Evolutionary conservation across 2,888 invertebrate species (phyloP), one percentile per base, ranked within the genome.

Genomic region (Nysson spinosus): DNA sequence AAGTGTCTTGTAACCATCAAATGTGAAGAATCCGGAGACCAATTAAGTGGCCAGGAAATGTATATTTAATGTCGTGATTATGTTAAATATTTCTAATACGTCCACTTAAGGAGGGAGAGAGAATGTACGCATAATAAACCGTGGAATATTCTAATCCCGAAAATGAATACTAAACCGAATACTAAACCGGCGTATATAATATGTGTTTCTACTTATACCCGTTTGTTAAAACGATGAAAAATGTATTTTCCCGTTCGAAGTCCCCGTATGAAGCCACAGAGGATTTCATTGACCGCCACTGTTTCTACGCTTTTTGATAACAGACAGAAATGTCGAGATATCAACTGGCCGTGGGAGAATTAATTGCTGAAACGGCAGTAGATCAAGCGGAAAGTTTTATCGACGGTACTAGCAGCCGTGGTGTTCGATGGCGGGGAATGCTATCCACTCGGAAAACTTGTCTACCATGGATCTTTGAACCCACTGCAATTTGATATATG

Each of bases 311-410:
- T 67, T 49, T 42, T 62, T 51, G 66, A 68, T 68, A 68, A 68
- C 66, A 32, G 66, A 46, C 52, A 42, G 52, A 54, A 43, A 24
- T 35, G 24, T 35, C 28, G 32, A 12, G 63, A 56, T 69, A 69
- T 69, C 69, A 51, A 37, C 40, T 50, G 46, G 35, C 30, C 54
- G 35, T 26, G 52, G 40, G 37, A 56, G 68, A 67, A 69, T 69
- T 69, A 69, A 69, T 67, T 67, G 69, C 63, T 52, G 57, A 63
- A 54, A 46, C 67, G 57, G 67, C 57, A 55, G 67, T 63, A 63
- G 67, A 69, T 69, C 63, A 62, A 57, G 69, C 57, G 67, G 52
- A 63, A 67, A 56, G 69, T 69, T 69, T 69, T 67, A 69, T 67
- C 69, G 35, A n/a, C 42, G 14, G 14, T 24, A 34, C 54, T 17